A percentile compares a stretch with the other conserved stretches of the same genome.
Conservation (phyloP, 2,113 vertebrate genomes). For the Opisthocomus hoazin region DNA sequence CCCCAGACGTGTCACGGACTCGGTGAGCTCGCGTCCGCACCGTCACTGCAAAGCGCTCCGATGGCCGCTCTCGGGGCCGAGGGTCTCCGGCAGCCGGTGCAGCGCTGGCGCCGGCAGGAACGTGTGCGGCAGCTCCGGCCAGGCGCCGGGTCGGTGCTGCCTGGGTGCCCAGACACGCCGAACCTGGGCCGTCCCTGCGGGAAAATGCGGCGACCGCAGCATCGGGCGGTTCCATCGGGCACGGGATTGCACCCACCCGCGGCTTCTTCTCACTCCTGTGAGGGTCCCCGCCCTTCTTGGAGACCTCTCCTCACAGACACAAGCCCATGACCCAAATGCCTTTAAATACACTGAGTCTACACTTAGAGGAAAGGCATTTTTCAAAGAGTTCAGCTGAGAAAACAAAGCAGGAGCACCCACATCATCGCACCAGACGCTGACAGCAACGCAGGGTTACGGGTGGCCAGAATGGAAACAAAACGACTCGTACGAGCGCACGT, state of each 20-base stretch:
- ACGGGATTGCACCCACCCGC: fast-evolving
- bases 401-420: neutral
- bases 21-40: fast-evolving
- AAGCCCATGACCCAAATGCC: neutral
- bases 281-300: neutral
- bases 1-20: too few relatives aligned
- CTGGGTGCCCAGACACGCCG: neutral
- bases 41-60: neutral
- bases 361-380: neutral
- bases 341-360: fast-evolving
- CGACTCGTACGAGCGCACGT: neutral
- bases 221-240: fast-evolving
- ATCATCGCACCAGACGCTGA: neutral
- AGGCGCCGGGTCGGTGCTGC: fast-evolving
- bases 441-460: neutral
- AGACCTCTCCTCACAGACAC: neutral
- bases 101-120: fast-evolving
- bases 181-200: neutral
- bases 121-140: fast-evolving
- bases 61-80: neutral
- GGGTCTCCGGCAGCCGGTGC: fast-evolving
- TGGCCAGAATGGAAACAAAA: neutral
- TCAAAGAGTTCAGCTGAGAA: neutral
- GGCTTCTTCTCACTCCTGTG: neutral
- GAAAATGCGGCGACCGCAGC: neutral